These are phyloP conservation scores for Xestobium rufovillosum DNA, from an alignment of 2,888 invertebrate genomes.

Conservation along the genomic window DNA sequence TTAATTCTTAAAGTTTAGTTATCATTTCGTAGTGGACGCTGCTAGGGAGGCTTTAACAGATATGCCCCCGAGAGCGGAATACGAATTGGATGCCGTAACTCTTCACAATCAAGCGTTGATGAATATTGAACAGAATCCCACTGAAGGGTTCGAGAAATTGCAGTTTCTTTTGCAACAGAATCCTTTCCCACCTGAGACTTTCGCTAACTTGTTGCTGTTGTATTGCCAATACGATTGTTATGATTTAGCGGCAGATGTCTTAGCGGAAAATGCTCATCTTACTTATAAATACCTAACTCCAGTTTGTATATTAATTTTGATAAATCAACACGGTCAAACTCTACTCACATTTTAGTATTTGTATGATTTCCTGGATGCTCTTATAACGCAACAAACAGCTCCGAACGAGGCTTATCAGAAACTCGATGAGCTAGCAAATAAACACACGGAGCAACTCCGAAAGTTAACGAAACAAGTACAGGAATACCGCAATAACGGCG, in stretches of 20 bases:
- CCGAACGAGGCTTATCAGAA: constrained; percentile 94
- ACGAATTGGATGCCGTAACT: constrained; percentile 95
- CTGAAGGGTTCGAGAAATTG: constrained; percentile 90
- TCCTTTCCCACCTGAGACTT: constrained; percentile 96
- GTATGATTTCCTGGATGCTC: constrained; percentile 91
- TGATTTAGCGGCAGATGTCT: constrained; percentile 93
- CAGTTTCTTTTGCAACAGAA: constrained; percentile 93
- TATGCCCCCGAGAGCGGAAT: constrained; percentile 90
- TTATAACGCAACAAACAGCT: constrained; percentile 95
- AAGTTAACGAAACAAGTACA: constrained; percentile 92
- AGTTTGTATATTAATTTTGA: constrained; percentile 48
- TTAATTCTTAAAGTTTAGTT: not conserved
- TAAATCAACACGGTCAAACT: no score
- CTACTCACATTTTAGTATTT: constrained; percentile 74
- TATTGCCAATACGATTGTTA: constrained; percentile 98
- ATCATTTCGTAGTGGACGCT: constrained; percentile 65
- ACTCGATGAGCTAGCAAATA: constrained; percentile 87
- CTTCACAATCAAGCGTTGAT: constrained; percentile 93
- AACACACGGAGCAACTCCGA: constrained; percentile 80
- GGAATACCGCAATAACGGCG: constrained; percentile 80
- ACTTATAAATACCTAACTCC: constrained; percentile 92
- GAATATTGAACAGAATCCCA: constrained; percentile 74
- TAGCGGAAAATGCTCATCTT: constrained; percentile 94
- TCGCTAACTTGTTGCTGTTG: constrained; percentile 86
- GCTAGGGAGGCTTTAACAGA: constrained; percentile 81